phyloP scores from a whole-genome alignment of 1,140 invertebrate species.

The Protaetia brevitarsis region DNA sequence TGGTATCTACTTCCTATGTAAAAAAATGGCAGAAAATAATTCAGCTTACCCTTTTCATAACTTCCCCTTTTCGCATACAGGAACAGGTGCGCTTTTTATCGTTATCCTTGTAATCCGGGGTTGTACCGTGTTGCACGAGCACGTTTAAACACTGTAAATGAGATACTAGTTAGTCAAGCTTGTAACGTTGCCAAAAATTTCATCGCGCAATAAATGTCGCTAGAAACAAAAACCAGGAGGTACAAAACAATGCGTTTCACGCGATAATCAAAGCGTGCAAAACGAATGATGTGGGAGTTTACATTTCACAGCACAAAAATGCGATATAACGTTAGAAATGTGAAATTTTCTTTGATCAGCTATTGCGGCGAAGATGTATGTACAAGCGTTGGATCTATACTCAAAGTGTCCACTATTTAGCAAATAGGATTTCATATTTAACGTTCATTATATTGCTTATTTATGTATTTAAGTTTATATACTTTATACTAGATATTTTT shows the following conservation, averaged over 20 bases:
- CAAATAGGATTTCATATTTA: no score
- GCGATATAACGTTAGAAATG: no score
- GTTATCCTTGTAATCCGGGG: slow-evolving; percentile 55
- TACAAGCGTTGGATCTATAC: no score
- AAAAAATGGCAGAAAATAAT: no score
- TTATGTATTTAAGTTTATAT: no score
- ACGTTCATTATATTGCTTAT: no score
- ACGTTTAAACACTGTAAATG: slow-evolving; percentile 67
- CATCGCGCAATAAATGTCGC: not conserved
- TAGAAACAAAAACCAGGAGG: slow-evolving; percentile 12
- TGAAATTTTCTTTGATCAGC: no score
- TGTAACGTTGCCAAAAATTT: not conserved
- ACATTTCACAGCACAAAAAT: no score
- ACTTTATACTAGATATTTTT: no score
- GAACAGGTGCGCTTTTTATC: slow-evolving; percentile 36
- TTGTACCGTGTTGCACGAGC: slow-evolving; percentile 70
- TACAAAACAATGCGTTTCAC: not conserved
- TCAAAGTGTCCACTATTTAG: no score
- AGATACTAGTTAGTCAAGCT: slow-evolving; percentile 17
- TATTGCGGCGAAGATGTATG: no score
- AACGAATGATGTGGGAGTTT: not conserved
- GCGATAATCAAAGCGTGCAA: slow-evolving; percentile 2
- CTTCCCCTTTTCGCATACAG: slow-evolving; percentile 38
- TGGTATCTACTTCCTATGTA: no score
- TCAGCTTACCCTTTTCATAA: slow-evolving; percentile 34